Evolutionary conservation across 2,797 vertebrate species (phyloP).

Genomic region (Orientallactaga sibirica): DNA sequence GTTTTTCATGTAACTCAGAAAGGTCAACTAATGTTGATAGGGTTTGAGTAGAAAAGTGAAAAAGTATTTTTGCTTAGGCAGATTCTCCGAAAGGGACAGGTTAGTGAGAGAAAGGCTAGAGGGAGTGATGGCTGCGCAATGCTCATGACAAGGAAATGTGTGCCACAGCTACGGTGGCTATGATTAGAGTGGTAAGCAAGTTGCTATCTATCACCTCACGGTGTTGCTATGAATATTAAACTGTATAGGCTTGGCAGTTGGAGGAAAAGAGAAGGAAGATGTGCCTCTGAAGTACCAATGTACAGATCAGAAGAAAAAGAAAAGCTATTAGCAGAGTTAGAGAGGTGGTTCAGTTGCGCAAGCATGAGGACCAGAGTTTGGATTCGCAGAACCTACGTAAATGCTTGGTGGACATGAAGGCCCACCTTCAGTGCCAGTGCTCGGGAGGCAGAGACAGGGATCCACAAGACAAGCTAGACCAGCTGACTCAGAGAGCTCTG

Average conservation of each 20-base stretch:
- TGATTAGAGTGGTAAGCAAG: neutral
- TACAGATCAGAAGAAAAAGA: neutral
- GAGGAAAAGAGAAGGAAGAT: neutral
- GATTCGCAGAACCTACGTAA: too few species aligned
- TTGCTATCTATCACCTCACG: too few species aligned
- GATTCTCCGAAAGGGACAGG: neutral
- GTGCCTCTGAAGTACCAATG: neutral
- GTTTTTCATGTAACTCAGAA: neutral
- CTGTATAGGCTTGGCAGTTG: neutral
- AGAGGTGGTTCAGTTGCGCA: too few species aligned
- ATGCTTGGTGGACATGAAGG: too few species aligned
- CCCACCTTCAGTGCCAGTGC: too few species aligned
- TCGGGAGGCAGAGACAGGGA: too few species aligned
- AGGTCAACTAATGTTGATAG: neutral
- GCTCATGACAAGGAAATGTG: neutral
- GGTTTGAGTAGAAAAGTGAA: slow-evolving; percentile 7
- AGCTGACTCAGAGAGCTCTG: too few species aligned
- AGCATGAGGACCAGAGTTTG: too few species aligned
- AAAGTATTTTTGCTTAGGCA: neutral
- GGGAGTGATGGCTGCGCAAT: neutral
- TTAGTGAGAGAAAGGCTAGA: neutral
- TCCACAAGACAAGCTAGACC: too few species aligned
- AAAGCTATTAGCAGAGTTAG: neutral
- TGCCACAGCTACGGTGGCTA: neutral
- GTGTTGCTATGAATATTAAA: neutral